Conservation (phyloP, 2,888 invertebrate genomes). For the Hedychridium roseum region DNA sequence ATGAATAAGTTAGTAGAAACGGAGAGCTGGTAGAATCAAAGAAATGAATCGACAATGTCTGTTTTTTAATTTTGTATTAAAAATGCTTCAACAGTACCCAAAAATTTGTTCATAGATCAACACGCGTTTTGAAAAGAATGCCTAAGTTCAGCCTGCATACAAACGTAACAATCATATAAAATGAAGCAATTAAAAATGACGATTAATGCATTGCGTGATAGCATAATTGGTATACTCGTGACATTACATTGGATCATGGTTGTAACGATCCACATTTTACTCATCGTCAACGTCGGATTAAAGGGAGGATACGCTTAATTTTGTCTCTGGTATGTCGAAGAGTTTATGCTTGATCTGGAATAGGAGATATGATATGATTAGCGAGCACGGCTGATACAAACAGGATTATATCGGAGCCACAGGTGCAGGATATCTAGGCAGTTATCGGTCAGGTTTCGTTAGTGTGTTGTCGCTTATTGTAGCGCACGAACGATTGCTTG, state of each 20-base stretch:
- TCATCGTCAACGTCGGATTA: conserved; percentile 38
- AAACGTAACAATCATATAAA: conserved; percentile 58
- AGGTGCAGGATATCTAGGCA: conserved; percentile 44
- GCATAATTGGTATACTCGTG: conserved; percentile 14
- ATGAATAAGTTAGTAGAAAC: neutral
- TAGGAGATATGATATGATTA: conserved; percentile 57
- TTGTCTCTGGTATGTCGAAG: conserved; percentile 39
- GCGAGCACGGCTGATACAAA: conserved; percentile 28
- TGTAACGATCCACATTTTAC: conserved; percentile 31
- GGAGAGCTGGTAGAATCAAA: conserved; percentile 5
- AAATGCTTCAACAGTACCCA: conserved; percentile 57
- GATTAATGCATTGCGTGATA: conserved; percentile 27
- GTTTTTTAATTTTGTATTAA: conserved; percentile 54
- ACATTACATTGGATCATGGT: conserved; percentile 19
- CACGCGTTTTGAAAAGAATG: conserved; percentile 46
- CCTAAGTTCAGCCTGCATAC: conserved; percentile 44
- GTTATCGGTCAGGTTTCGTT: conserved; percentile 44
- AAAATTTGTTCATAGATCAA: conserved; percentile 51
- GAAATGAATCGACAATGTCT: conserved; percentile 21
- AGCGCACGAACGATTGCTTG: conserved; percentile 36
- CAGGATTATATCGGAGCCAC: conserved; percentile 32
- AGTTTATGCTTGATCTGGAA: conserved; percentile 56
- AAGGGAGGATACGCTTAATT: conserved; percentile 37
- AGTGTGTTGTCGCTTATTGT: conserved; percentile 35
- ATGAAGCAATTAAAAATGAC: conserved; percentile 49